Base-by-base conservation (phyloP, 2,888 invertebrate genomes). In the Sphinx pinastri region DNA sequence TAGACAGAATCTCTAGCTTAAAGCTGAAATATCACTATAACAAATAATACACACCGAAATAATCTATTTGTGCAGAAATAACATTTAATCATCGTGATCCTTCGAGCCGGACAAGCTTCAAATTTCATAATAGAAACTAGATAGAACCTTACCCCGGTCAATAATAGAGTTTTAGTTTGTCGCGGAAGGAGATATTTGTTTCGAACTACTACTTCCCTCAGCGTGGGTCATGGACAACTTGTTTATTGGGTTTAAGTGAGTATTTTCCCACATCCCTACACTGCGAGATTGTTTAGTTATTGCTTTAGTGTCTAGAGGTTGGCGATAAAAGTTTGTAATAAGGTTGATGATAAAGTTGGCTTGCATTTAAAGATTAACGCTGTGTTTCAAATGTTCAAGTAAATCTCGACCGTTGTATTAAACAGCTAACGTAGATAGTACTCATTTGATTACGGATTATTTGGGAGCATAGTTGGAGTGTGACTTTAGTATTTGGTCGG, bases 121-220 rank as follows among this genome's bases (percentile, higher is more conserved):
- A 63, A 63, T 63, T 63, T 63, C 63, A 49, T 63, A 49, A 63
- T 47, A 63, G 63, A 63, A 63, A 63, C 49, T 63, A 49, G 19
- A 63, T 63, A 63, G 49, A 47, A 63, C 12, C 49, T 49, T 63
- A 13, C 0, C 63, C 60, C 13, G 63, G 13, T 19, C 63, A 19
- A 63, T 63, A 63, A 63, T 47, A 63, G 16, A 16, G 60, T 60
- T 60, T 60, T 3, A 63, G 63, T 63, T 47, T 10, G 19, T 10
- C 49, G 6, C 19, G 19, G 13, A 63, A 63, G 63, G 16, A 10
- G 16, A 49, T 58, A 57, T 58, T 58, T 38, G 58, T 63, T 49
- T 47, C 47, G 47, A 63, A 63, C 49, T 63, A 7, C 19, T 31
- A 58, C 58, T 58, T 31, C 49, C 13, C 19, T 6, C 0, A 38